These are phyloP conservation scores for Cyanoramphus novaezelandiae DNA, from an alignment of 2,113 vertebrate genomes.

Conservation along the genomic window DNA sequence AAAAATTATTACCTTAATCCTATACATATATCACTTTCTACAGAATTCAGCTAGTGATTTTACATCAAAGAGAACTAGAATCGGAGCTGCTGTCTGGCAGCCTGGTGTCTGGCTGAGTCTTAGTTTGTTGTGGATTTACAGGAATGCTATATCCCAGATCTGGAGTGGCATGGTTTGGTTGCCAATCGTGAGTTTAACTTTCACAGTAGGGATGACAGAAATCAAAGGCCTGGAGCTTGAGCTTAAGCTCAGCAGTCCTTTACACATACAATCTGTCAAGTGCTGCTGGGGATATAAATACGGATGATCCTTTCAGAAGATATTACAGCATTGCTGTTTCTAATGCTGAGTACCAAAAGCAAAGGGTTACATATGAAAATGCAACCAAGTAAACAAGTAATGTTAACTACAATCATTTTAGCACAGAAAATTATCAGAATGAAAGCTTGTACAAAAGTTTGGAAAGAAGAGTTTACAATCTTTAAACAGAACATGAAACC, in stretches of 20 bases:
- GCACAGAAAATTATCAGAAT: not conserved
- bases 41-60: not conserved
- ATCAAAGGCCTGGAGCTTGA: not conserved
- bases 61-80: slow-evolving; percentile 3
- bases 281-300: not conserved
- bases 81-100: not conserved
- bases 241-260: not conserved
- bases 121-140: not conserved
- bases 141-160: not conserved
- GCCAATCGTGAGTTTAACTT: not conserved
- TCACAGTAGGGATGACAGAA: not conserved
- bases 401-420: not conserved
- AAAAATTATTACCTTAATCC: not conserved
- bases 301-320: not conserved
- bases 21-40: not conserved
- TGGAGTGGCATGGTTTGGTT: not conserved
- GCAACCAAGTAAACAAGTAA: not conserved
- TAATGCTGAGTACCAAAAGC: not conserved
- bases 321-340: not conserved
- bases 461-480: not conserved
- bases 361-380: not conserved
- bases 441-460: not conserved
- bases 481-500: not conserved
- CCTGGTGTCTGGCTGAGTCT: not conserved
- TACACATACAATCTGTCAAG: not conserved